Conservation (phyloP, 1,140 invertebrate species). For the Globodera ellingtonae region DNA sequence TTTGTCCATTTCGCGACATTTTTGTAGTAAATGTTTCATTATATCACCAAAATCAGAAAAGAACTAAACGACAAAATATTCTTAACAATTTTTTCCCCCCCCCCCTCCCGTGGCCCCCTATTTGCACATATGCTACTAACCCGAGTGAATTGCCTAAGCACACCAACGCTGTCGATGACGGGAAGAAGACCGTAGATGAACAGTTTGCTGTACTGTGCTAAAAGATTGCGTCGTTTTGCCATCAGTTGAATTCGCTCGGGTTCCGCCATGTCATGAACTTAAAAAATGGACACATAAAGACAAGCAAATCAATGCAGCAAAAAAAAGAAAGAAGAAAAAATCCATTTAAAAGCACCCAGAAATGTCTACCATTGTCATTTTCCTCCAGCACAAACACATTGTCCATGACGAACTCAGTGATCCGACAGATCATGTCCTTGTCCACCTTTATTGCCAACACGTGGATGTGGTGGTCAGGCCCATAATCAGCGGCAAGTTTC, state of each 20-base stretch:
- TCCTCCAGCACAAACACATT: slow-evolving; percentile 81
- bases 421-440: slow-evolving; percentile 30
- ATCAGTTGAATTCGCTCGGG: slow-evolving; percentile 90
- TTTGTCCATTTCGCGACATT: slow-evolving; percentile 95
- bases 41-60: slow-evolving; percentile 99
- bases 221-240: slow-evolving; percentile 90
- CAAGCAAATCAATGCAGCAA: too few relatives aligned
- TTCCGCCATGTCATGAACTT: slow-evolving; percentile 81
- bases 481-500: slow-evolving; percentile 73
- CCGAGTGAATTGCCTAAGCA: slow-evolving; percentile 96
- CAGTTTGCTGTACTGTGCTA: slow-evolving; percentile 94
- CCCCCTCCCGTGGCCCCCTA: too few relatives aligned
- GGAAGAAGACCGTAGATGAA: slow-evolving; percentile 95
- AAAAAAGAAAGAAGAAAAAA: background rate
- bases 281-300: slow-evolving; percentile 34
- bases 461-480: slow-evolving; percentile 70
- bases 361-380: slow-evolving; percentile 75
- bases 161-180: slow-evolving; percentile 84
- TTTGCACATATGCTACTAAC: slow-evolving; percentile 66
- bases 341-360: background rate
- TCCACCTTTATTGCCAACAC: slow-evolving; percentile 39
- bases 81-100: too few relatives aligned
- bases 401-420: slow-evolving; percentile 66
- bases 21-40: slow-evolving; percentile 92
- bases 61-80: slow-evolving; percentile 71